These are phyloP conservation scores for Ara ararauna DNA, from an alignment of 2,797 vertebrate genomes.

Conservation along the genomic window DNA sequence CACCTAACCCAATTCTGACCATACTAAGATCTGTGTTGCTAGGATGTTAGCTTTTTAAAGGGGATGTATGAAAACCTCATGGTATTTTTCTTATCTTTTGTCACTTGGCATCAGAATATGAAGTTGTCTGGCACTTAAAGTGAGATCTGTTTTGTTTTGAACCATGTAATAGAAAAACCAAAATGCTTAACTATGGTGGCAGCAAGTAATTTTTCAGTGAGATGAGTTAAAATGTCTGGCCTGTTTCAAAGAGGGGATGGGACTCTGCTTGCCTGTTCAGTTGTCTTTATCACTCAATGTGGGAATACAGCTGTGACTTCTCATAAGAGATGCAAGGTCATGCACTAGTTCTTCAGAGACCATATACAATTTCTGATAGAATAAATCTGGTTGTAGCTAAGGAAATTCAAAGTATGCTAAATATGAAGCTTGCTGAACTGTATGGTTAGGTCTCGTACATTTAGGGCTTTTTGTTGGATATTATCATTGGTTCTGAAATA, in stretches of 20 bases:
- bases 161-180: background rate
- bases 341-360: constrained; percentile 64
- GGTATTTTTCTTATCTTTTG: background rate
- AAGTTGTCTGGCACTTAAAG: background rate
- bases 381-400: constrained; percentile 63
- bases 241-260: background rate
- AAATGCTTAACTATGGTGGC: background rate
- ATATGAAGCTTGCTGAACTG: constrained; percentile 34
- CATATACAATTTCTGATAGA: constrained; percentile 67
- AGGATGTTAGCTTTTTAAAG: background rate
- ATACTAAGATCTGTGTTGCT: background rate
- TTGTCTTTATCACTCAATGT: constrained; percentile 71
- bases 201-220: constrained; percentile 1
- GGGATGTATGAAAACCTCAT: background rate
- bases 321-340: constrained; percentile 68
- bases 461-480: background rate
- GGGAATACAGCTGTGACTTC: constrained; percentile 73
- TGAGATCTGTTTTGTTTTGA: background rate
- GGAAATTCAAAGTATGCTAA: constrained; percentile 58
- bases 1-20: background rate
- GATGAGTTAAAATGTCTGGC: constrained; percentile 30
- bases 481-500: background rate
- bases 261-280: constrained; percentile 37
- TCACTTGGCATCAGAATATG: background rate
- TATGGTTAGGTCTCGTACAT: background rate